Evolutionary conservation across 2,888 invertebrate genomes (phyloP), one percentile per base, ranked within the genome.

Genomic region (Latrodectus elegans): DNA sequence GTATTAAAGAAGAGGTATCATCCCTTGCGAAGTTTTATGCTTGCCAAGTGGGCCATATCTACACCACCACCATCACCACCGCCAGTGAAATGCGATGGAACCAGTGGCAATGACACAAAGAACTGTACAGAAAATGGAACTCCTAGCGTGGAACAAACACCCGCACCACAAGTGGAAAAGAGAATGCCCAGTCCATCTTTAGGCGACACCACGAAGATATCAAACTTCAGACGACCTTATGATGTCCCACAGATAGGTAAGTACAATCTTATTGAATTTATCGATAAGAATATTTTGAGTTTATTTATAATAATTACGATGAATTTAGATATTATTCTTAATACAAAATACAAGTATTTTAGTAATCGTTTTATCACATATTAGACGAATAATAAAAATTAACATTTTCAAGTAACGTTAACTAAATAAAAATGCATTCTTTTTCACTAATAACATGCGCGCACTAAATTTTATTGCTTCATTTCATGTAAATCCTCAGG

Each of bases 201-300:
- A n/a, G n/a, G 60, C n/a, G 60, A 60, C 10, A 15, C 67, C 22
- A n/a, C 67, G 17, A 26, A 60, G 17, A 12, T 17, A 10, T 17
- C 12, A 11, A 68, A 26, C 71, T n/a, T 15, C n/a, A 71, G 71
- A 14, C 15, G 71, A 14, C 22, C 38, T 9, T 49, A 71, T 70
- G 82, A 82, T 51, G 82, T 82, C 67, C 82, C 82, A 1, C 82
- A 82, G 51, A 82, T 82, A n/a, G 82, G 82, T 82, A 75, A 82
- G 75, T 49, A 15, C 15, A 38, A 0, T 38, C 4, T 38, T 38
- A 38, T 38, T 38, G 38, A 38, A 38, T 38, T 38, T 38, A 38
- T 38, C 6, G 38, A 38, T 38, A 38, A 38, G 4, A 38, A 38
- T 38, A 2, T 38, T 3, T 38, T 38, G 38, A 38, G 6, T 38